Conservation (phyloP, 2,797 vertebrate genomes). For the Salmo trutta region DNA sequence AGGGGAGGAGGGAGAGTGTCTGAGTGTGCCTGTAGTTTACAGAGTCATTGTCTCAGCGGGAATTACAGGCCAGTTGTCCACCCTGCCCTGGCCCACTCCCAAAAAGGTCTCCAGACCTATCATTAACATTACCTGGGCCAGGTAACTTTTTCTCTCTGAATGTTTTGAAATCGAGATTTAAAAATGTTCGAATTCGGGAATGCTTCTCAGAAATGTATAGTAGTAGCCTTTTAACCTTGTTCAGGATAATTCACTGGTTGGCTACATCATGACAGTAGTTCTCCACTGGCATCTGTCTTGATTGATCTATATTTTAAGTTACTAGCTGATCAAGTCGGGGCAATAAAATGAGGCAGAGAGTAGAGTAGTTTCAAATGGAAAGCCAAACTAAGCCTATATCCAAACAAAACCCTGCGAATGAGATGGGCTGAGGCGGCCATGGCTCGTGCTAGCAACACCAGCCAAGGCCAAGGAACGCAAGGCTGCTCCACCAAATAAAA, state of each 20-base stretch:
- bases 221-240: slow-evolving; percentile 14
- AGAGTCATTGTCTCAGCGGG: slow-evolving; percentile 32
- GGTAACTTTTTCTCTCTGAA: neutral
- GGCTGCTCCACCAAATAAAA: slow-evolving; percentile 67
- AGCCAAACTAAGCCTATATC: slow-evolving; percentile 73
- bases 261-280: neutral
- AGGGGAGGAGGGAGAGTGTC: neutral
- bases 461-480: slow-evolving; percentile 51
- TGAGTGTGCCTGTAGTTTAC: slow-evolving; percentile 31
- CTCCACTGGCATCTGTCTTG: neutral
- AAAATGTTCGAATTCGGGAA: no score
- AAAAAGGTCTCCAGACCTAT: slow-evolving; percentile 15
- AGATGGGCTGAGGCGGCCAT: slow-evolving; percentile 62
- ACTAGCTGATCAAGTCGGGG: slow-evolving; percentile 58
- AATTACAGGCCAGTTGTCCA: slow-evolving; percentile 47
- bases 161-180: no score
- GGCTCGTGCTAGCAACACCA: slow-evolving; percentile 44
- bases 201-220: neutral
- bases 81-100: slow-evolving; percentile 17
- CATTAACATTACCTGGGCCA: slow-evolving; percentile 44
- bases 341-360: slow-evolving; percentile 53
- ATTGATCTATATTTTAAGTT: slow-evolving; percentile 63
- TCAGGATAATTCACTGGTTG: neutral
- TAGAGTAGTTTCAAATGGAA: slow-evolving; percentile 70
- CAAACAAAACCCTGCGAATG: slow-evolving; percentile 79